phyloP scores from a whole-genome alignment of 1,140 invertebrate species.

The Meteorus sp. region DNA sequence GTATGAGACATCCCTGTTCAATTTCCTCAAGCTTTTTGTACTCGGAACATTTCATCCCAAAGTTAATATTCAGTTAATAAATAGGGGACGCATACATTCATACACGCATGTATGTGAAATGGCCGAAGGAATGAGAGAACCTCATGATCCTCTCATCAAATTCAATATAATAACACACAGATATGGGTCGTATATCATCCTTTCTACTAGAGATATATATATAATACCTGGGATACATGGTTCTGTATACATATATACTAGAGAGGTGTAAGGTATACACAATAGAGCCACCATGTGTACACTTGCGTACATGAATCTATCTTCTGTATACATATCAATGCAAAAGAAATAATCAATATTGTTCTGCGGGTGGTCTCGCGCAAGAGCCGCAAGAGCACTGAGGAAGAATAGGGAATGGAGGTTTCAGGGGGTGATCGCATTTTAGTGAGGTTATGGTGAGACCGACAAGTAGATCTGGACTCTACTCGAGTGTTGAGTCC shows the following conservation, averaged over 20 bases:
- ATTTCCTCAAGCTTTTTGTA: too few species aligned
- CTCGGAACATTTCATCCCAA: too few species aligned
- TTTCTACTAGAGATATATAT: too few species aligned
- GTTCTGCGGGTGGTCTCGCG: slow-evolving; percentile 11
- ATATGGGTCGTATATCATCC: too few species aligned
- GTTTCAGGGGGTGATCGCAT: background rate
- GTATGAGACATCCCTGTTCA: too few species aligned
- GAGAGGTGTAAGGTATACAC: background rate
- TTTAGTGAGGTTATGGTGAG: slow-evolving; percentile 9
- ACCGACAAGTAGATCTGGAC: background rate
- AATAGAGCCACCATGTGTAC: slow-evolving; percentile 3
- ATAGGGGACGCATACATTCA: too few species aligned
- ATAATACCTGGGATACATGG: background rate
- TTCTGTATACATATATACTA: background rate
- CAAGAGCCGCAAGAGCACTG: background rate
- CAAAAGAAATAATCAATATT: slow-evolving; percentile 19
- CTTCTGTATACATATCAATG: background rate
- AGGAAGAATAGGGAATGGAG: background rate
- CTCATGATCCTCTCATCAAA: too few species aligned
- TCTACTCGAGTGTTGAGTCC: too few species aligned
- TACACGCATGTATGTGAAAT: too few species aligned
- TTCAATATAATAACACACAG: too few species aligned
- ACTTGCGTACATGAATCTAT: slow-evolving; percentile 15
- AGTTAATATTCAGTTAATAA: too few species aligned
- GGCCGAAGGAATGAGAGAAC: too few species aligned